Evolutionary conservation across 2,888 invertebrate genomes (phyloP).

Genomic region (Bimastos eiseni): DNA sequence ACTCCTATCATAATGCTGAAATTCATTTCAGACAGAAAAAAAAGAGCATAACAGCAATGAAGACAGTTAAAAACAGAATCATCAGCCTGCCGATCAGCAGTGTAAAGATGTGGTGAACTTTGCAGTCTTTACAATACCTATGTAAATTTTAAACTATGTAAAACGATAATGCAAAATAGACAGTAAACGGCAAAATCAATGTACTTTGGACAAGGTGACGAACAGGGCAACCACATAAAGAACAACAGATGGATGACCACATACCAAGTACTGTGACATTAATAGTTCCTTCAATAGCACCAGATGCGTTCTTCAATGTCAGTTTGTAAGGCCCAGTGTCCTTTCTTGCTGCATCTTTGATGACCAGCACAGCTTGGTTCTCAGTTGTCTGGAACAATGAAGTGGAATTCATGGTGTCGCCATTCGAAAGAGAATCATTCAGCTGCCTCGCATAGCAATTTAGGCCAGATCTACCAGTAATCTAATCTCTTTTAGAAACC

Average conservation of each 20-base stretch:
- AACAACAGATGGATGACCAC: constrained; percentile 38
- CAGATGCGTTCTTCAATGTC: constrained; percentile 89
- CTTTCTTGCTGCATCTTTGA: constrained; percentile 84
- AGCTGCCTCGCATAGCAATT: neutral
- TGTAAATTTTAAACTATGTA: neutral
- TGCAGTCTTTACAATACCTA: neutral
- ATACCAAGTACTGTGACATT: constrained; percentile 84
- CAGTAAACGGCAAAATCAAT: neutral
- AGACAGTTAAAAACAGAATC: neutral
- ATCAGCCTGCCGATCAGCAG: neutral
- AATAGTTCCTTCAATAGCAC: constrained; percentile 90
- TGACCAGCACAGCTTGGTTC: constrained; percentile 86
- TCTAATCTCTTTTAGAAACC: too few species aligned
- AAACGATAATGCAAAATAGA: neutral
- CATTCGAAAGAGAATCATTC: too few species aligned
- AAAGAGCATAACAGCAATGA: neutral
- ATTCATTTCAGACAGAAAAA: neutral
- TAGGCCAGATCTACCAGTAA: too few species aligned
- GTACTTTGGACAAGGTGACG: neutral
- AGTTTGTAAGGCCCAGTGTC: constrained; percentile 90
- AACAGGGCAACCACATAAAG: neutral
- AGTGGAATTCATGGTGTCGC: too few species aligned
- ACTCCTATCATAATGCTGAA: neutral
- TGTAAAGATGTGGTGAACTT: neutral
- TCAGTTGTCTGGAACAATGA: constrained; percentile 32